Conservation (phyloP, 2,797 vertebrate species). For the Melanotaenia trifasciata region DNA sequence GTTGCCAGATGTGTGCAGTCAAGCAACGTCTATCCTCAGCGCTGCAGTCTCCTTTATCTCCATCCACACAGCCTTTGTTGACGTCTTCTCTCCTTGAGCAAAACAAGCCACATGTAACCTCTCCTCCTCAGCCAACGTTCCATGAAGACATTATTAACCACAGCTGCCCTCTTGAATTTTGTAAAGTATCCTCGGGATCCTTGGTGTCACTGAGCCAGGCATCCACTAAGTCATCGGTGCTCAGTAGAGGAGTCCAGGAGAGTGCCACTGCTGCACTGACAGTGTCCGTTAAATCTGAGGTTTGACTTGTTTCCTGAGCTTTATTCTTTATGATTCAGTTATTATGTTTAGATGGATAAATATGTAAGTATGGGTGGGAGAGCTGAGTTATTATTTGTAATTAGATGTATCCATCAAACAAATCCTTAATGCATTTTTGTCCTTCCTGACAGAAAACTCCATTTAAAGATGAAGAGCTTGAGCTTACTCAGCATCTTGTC, state of each 20-base stretch:
- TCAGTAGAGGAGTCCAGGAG: slow-evolving; percentile 24
- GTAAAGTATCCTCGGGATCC: slow-evolving; percentile 68
- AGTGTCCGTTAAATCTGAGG: slow-evolving; percentile 66
- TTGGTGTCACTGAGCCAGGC: slow-evolving; percentile 64
- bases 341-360: neutral
- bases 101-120: slow-evolving; percentile 46
- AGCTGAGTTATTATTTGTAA: slow-evolving; percentile 1
- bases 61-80: slow-evolving; percentile 56
- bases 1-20: slow-evolving; percentile 40
- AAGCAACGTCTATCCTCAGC: slow-evolving; percentile 22
- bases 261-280: slow-evolving; percentile 8
- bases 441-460: slow-evolving; percentile 75
- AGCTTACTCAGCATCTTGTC: slow-evolving; percentile 25
- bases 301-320: slow-evolving; percentile 42
- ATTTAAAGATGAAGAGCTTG: slow-evolving; percentile 30
- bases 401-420: neutral
- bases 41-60: slow-evolving; percentile 35
- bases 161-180: slow-evolving; percentile 36
- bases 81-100: slow-evolving; percentile 70
- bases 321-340: slow-evolving; percentile 8
- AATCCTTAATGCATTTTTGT: slow-evolving; percentile 15
- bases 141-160: slow-evolving; percentile 22
- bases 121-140: slow-evolving; percentile 44
- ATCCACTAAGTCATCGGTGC: slow-evolving; percentile 64
- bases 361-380: neutral